phyloP scores from a whole-genome alignment of 2,797 vertebrate genomes.

The Eulemur mongoz region DNA sequence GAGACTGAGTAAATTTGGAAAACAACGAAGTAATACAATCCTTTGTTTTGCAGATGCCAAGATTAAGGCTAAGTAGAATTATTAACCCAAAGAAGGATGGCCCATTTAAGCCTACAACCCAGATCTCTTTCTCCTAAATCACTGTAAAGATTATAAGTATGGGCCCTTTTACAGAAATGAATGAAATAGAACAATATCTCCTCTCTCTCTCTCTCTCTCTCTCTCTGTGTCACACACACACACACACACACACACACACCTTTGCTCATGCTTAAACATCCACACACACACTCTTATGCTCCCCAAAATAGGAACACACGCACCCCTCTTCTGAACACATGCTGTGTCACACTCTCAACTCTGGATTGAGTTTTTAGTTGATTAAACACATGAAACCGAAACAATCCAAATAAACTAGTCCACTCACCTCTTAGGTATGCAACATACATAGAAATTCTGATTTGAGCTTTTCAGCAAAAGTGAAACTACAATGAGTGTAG shows the following conservation, averaged over 20 bases:
- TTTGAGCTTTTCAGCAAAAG: not conserved
- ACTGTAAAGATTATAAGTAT: not conserved
- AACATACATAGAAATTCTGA: not conserved
- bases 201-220: not conserved
- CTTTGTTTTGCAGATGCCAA: not conserved
- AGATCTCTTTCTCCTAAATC: not conserved
- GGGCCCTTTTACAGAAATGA: not conserved
- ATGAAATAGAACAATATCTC: not conserved
- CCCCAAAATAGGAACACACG: slow-evolving; percentile 36
- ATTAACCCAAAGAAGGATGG: not conserved
- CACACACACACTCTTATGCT: not conserved
- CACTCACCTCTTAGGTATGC: not conserved
- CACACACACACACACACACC: not conserved
- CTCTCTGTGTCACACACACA: not conserved
- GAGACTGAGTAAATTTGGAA: not conserved
- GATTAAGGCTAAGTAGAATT: not conserved
- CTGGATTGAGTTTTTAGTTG: slow-evolving; percentile 73
- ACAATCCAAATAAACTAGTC: slow-evolving; percentile 73
- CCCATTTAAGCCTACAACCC: not conserved
- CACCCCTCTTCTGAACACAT: slow-evolving; percentile 52
- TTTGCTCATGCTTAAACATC: slow-evolving; percentile 21
- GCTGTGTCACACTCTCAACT: slow-evolving; percentile 61
- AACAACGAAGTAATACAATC: not conserved
- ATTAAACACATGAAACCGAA: slow-evolving; percentile 79
- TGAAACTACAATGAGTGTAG: not conserved